Percentiles rank a stretch among this genome's conserved stretches.
Evolutionary conservation across 2,797 vertebrate genomes (phyloP).

Genomic region (Onychomys torridus): DNA sequence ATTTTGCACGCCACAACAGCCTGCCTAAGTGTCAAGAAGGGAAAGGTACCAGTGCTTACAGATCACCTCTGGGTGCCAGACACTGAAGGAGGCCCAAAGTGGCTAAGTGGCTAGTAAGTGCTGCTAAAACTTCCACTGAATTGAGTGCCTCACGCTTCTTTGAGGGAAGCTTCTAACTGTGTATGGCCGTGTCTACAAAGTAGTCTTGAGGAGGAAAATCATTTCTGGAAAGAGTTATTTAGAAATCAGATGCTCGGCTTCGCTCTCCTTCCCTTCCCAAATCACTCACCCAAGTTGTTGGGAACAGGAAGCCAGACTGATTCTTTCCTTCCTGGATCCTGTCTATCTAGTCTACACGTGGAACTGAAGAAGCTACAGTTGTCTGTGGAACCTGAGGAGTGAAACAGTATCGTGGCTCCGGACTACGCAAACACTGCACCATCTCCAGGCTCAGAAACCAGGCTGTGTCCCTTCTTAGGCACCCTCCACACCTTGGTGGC

Average conservation of each 20-base stretch:
- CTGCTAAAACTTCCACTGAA: not conserved
- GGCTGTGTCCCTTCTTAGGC: not conserved
- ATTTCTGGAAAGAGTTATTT: not conserved
- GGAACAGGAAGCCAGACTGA: slow-evolving; percentile 7
- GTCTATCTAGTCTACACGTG: not conserved
- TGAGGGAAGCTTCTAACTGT: not conserved
- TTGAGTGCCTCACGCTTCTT: not conserved
- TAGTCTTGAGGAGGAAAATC: slow-evolving; percentile 25
- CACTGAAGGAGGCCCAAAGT: not conserved
- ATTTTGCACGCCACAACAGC: not conserved
- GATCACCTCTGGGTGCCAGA: not conserved
- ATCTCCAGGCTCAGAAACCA: not conserved
- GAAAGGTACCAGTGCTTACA: not conserved
- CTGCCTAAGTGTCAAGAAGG: not conserved
- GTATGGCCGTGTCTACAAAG: not conserved
- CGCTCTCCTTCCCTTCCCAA: not conserved
- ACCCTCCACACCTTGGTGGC: not conserved
- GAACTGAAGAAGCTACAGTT: not conserved
- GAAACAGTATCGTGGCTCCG: not conserved
- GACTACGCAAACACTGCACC: not conserved
- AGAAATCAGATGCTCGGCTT: slow-evolving; percentile 13
- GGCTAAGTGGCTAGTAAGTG: not conserved
- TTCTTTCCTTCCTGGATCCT: not conserved
- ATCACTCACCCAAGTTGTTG: not conserved
- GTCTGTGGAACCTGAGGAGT: not conserved